Conservation (phyloP, 2,113 vertebrate genomes). For the Aythya baeri region DNA sequence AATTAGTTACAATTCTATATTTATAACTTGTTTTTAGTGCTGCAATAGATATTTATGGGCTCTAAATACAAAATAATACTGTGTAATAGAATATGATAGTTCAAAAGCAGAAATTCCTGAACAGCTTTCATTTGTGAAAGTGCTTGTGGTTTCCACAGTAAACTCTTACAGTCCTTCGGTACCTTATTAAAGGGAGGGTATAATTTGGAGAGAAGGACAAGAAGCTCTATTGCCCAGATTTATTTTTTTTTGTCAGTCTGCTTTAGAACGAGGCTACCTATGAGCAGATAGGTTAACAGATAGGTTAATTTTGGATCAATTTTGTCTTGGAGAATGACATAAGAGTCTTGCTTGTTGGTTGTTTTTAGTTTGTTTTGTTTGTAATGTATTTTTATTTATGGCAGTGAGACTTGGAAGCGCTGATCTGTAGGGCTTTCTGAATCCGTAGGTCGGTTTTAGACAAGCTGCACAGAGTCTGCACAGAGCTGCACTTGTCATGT, state of each 20-base stretch:
- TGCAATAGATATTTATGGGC: not conserved
- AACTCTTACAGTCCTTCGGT: not conserved
- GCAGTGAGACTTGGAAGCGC: not conserved
- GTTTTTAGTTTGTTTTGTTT: not conserved
- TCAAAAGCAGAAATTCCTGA: not conserved
- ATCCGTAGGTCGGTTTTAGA: not conserved
- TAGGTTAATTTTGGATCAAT: not conserved
- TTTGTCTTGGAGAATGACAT: not conserved
- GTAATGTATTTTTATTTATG: not conserved
- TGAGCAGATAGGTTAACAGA: not conserved
- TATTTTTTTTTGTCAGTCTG: not conserved
- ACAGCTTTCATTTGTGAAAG: not conserved
- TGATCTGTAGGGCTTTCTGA: not conserved
- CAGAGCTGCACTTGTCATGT: not conserved
- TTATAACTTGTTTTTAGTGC: not conserved
- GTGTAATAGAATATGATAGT: not conserved
- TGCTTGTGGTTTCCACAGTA: not conserved
- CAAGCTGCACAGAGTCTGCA: accelerated
- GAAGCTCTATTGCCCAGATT: not conserved
- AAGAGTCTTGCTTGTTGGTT: not conserved
- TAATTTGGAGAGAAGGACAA: not conserved
- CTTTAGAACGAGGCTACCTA: not conserved
- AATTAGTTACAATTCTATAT: not conserved
- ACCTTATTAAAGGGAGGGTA: not conserved
- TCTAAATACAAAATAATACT: not conserved